Evolutionary conservation across 2,888 invertebrate genomes (phyloP).

Genomic region (Blastobasis lacticolella): DNA sequence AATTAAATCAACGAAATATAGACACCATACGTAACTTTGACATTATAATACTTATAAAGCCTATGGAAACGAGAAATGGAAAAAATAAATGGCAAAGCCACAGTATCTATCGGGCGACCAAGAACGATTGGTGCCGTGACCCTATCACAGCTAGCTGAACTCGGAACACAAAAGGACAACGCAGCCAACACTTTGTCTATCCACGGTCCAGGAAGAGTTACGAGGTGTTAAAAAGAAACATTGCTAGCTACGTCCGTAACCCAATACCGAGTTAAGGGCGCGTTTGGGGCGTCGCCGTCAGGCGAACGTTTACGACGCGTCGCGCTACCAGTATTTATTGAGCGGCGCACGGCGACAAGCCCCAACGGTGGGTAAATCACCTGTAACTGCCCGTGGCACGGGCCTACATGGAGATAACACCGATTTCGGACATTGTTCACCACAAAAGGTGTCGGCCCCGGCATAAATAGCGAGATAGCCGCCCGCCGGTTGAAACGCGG

Average conservation of each 20-base stretch:
- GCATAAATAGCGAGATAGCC: too few relatives aligned
- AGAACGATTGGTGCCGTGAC: too few relatives aligned
- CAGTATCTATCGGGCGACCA: too few relatives aligned
- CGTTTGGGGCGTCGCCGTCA: constrained; percentile 26
- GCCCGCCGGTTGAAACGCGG: too few relatives aligned
- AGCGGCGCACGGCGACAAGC: constrained; percentile 19
- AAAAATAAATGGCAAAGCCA: too few relatives aligned
- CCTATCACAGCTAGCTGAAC: too few relatives aligned
- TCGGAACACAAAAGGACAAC: too few relatives aligned
- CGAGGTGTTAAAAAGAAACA: constrained; percentile 5
- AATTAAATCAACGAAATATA: too few relatives aligned
- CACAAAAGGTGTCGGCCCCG: constrained; percentile 5
- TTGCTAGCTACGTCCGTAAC: constrained; percentile 24
- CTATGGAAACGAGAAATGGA: too few relatives aligned
- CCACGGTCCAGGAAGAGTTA: not conserved
- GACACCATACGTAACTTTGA: too few relatives aligned
- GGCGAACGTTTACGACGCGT: constrained; percentile 22
- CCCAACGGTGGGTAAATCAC: constrained; percentile 14
- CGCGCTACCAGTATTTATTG: constrained; percentile 45
- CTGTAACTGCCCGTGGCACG: not conserved
- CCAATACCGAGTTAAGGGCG: constrained; percentile 18
- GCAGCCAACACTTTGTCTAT: too few relatives aligned
- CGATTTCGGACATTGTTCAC: constrained; percentile 15
- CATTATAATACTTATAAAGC: too few relatives aligned
- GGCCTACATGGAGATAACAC: constrained; percentile 27